A percentile compares a stretch with the other conserved stretches of the same genome.
Evolutionary conservation across 2,113 vertebrate species (phyloP).

Genomic region (Hyperoodon ampullatus): DNA sequence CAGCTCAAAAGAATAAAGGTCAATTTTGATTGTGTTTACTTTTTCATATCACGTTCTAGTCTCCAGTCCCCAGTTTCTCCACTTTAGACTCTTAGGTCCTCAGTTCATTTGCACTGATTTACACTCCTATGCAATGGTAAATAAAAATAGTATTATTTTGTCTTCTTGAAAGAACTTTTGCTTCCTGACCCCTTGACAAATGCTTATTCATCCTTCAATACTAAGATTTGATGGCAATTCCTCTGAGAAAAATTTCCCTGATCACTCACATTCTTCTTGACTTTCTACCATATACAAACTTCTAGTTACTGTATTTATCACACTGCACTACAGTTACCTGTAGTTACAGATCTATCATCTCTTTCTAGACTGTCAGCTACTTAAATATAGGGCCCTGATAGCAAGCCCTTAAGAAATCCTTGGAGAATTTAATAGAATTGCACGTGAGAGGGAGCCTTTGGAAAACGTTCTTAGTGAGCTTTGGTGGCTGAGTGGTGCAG

Average conservation of each 20-base stretch:
- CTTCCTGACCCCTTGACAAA: background rate
- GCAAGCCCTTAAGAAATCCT: background rate
- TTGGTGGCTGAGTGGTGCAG: background rate
- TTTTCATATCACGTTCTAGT: background rate
- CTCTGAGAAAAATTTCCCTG: background rate
- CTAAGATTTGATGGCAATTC: background rate
- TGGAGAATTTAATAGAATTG: background rate
- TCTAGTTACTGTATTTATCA: background rate
- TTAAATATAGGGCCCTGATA: background rate
- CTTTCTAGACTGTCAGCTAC: background rate
- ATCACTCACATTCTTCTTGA: background rate
- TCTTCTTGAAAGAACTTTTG: background rate
- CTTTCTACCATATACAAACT: background rate
- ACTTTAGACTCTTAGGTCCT: background rate
- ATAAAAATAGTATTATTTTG: background rate
- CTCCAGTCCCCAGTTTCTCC: background rate
- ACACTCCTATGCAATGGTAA: background rate
- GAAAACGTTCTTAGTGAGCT: background rate
- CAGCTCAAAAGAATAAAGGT: background rate
- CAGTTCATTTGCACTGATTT: background rate
- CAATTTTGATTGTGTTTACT: background rate
- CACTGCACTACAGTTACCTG: background rate
- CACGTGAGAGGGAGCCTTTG: background rate
- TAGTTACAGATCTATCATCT: background rate
- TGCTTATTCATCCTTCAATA: background rate